These are phyloP conservation scores for Muscina levida DNA, from an alignment of 2,888 invertebrate genomes.

Conservation along the genomic window DNA sequence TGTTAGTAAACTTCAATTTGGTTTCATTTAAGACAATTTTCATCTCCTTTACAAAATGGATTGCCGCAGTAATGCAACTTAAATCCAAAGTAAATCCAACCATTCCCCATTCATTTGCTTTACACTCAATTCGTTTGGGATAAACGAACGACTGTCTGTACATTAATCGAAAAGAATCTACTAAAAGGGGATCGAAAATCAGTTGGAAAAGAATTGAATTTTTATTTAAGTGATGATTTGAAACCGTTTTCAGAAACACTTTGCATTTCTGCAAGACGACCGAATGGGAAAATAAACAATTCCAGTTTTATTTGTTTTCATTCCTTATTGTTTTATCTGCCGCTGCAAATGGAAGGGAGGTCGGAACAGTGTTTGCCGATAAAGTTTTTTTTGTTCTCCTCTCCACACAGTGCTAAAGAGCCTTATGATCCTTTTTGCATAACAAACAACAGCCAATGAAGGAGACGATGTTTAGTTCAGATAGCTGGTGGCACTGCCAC, in stretches of 20 bases:
- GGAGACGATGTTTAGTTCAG: conserved; percentile 31
- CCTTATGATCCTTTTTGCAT: conserved; percentile 48
- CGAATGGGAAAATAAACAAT: conserved; percentile 39
- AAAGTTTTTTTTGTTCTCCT: conserved; percentile 25
- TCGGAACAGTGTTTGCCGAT: conserved; percentile 37
- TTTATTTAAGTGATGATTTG: conserved; percentile 65
- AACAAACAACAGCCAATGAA: conserved; percentile 25
- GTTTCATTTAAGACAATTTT: no score
- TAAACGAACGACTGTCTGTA: no score
- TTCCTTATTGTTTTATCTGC: conserved; percentile 37
- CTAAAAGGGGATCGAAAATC: conserved; percentile 24
- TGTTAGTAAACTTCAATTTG: no score
- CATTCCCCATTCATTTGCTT: background rate
- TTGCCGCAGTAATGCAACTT: conserved; percentile 24
- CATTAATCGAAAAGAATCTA: background rate
- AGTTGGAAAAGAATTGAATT: conserved; percentile 36
- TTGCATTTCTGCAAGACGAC: conserved; percentile 14
- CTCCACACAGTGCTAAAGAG: conserved; percentile 34
- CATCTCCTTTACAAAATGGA: background rate
- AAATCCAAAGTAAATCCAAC: conserved; percentile 22
- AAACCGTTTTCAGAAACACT: conserved; percentile 54
- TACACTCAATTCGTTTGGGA: no score
- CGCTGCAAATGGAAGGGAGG: conserved; percentile 28
- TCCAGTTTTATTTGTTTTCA: conserved; percentile 42
- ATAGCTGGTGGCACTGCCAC: conserved; percentile 24